Conservation (phyloP, 2,888 invertebrate species). For the Fragum sueziense region DNA sequence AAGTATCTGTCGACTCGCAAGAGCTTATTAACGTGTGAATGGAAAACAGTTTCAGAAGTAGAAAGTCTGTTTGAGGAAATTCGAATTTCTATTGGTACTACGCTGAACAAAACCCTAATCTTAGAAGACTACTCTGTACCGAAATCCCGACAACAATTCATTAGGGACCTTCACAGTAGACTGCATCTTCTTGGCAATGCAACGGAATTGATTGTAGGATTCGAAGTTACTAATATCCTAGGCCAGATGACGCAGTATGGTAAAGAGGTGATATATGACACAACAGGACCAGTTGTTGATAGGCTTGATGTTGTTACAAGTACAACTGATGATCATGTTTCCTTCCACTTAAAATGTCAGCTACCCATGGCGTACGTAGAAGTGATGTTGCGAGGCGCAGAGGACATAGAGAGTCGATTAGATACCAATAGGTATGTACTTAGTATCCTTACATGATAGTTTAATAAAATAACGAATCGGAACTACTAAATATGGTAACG, state of each 20-base stretch:
- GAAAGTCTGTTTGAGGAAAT: constrained; percentile 62
- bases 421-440: constrained; percentile 46
- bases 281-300: constrained; percentile 49
- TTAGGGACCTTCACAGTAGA: constrained; percentile 31
- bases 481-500: too few relatives aligned
- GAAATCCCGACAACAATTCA: constrained; percentile 21
- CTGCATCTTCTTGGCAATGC: constrained; percentile 11
- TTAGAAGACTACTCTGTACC: constrained; percentile 31
- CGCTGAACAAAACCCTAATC: constrained; percentile 37
- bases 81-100: constrained; percentile 52
- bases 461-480: too few relatives aligned
- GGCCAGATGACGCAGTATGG: constrained; percentile 42
- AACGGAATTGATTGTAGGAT: constrained; percentile 39
- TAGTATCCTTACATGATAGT: background rate
- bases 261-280: constrained; percentile 52
- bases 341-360: constrained; percentile 54
- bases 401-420: constrained; percentile 61
- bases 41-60: constrained; percentile 56
- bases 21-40: constrained; percentile 56
- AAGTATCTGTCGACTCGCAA: constrained; percentile 48
- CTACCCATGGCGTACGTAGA: constrained; percentile 60
- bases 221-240: constrained; percentile 54
- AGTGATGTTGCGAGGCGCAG: constrained; percentile 26
- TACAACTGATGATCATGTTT: constrained; percentile 2
- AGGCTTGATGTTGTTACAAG: constrained; percentile 57